phyloP scores from a whole-genome alignment of 2,888 invertebrate genomes.

The Ryuthela nishihirai region DNA sequence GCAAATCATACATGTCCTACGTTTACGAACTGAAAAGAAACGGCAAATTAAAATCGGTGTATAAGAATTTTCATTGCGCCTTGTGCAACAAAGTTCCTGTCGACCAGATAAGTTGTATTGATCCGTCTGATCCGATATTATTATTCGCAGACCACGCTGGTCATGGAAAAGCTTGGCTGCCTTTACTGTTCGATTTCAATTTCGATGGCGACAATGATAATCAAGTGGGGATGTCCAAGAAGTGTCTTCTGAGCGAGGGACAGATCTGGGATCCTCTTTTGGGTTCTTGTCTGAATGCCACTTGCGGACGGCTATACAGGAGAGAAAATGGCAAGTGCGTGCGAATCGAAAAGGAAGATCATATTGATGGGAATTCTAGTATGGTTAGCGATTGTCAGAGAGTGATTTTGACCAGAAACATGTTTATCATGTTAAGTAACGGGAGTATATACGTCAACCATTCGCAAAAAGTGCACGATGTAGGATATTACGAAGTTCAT shows the following conservation, averaged over 20 bases:
- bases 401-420: background rate
- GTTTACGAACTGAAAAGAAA: conserved; percentile 3
- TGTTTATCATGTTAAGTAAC: conserved; percentile 13
- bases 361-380: background rate
- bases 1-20: conserved; percentile 13
- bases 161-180: background rate
- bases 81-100: conserved; percentile 8
- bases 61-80: conserved; percentile 33
- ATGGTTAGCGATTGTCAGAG: conserved; percentile 11
- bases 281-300: conserved; percentile 6
- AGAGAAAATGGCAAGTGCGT: conserved; percentile 12
- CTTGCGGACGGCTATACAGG: conserved; percentile 16
- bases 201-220: conserved; percentile 6
- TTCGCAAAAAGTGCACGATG: background rate
- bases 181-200: conserved; percentile 29
- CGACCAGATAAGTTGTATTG: conserved; percentile 3
- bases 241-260: conserved; percentile 7
- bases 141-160: background rate
- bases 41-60: conserved; percentile 7
- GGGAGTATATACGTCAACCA: conserved; percentile 22
- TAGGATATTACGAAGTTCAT: conserved; percentile 14
- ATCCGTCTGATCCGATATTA: background rate
- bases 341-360: background rate
- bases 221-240: background rate
- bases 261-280: conserved; percentile 23